These are phyloP conservation scores for Chlorocebus sabaeus DNA, from an alignment of 2,113 vertebrate genomes.

Conservation along the genomic window DNA sequence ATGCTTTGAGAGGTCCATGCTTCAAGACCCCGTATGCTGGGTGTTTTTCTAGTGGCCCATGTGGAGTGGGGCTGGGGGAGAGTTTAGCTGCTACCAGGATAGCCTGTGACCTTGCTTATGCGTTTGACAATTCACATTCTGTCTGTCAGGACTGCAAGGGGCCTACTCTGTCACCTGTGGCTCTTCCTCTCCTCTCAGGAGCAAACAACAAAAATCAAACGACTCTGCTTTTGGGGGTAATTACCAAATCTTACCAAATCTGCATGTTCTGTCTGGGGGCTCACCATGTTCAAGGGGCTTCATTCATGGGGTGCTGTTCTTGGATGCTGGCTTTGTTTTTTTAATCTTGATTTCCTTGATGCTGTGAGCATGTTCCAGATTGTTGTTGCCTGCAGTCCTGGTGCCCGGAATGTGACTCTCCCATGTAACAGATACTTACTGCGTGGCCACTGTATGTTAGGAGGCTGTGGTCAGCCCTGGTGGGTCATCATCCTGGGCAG, in stretches of 20 bases:
- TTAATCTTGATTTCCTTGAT: neutral
- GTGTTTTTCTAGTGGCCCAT: neutral
- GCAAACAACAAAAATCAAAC: slow-evolving; percentile 82
- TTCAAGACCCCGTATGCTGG: neutral
- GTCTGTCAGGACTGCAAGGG: slow-evolving; percentile 84
- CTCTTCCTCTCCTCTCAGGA: slow-evolving; percentile 80
- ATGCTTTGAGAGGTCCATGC: neutral
- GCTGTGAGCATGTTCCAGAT: neutral
- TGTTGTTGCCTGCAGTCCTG: neutral
- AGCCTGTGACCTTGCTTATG: slow-evolving; percentile 56
- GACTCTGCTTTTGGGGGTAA: slow-evolving; percentile 84
- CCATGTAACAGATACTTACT: neutral
- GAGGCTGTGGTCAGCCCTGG: neutral
- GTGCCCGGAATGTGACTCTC: neutral
- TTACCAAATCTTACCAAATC: slow-evolving; percentile 72
- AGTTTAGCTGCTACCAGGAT: neutral
- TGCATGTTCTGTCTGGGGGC: slow-evolving; percentile 53
- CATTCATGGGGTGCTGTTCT: neutral
- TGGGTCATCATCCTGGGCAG: neutral
- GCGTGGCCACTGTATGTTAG: neutral
- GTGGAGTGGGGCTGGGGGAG: neutral
- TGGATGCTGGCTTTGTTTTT: neutral
- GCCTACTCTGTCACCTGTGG: slow-evolving; percentile 85
- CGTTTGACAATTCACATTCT: slow-evolving; percentile 75
- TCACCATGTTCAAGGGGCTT: slow-evolving; percentile 25